Evolutionary conservation across 64 coral and sea anemone genomes (phyloP).

Genomic region (Stichodactyla helianthus): DNA sequence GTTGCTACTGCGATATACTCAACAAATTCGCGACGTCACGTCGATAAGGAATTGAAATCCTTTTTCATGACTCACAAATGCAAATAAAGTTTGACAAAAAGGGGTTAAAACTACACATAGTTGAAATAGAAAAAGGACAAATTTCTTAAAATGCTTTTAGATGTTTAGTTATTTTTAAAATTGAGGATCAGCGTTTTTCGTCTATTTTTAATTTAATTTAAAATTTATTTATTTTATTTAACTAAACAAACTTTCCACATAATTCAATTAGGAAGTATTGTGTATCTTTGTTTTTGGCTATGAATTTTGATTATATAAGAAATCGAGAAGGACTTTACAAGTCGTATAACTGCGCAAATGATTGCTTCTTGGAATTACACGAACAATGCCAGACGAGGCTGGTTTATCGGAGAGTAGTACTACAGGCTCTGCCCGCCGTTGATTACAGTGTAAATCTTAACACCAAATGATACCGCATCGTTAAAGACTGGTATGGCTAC

Average conservation of each 20-base stretch:
- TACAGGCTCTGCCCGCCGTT: no score
- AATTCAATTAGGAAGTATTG: no score
- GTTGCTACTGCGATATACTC: not conserved
- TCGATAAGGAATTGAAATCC: not conserved
- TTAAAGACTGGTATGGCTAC: not conserved
- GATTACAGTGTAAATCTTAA: not conserved
- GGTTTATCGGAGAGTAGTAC: no score
- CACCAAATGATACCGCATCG: not conserved
- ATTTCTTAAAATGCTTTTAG: not conserved
- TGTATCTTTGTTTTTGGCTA: no score
- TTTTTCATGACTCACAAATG: not conserved
- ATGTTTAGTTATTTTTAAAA: not conserved
- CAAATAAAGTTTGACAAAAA: not conserved
- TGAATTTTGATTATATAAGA: no score
- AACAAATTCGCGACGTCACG: not conserved
- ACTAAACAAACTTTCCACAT: no score
- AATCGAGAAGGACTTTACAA: not conserved
- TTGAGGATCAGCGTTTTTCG: not conserved
- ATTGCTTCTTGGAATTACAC: no score
- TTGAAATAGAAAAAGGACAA: not conserved
- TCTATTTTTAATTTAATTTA: no score
- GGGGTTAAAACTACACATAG: not conserved
- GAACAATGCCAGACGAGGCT: no score
- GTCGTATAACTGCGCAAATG: not conserved
- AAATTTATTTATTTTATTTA: not conserved